phyloP scores from a whole-genome alignment of 2,113 vertebrate species.

The Nipponia nippon region DNA sequence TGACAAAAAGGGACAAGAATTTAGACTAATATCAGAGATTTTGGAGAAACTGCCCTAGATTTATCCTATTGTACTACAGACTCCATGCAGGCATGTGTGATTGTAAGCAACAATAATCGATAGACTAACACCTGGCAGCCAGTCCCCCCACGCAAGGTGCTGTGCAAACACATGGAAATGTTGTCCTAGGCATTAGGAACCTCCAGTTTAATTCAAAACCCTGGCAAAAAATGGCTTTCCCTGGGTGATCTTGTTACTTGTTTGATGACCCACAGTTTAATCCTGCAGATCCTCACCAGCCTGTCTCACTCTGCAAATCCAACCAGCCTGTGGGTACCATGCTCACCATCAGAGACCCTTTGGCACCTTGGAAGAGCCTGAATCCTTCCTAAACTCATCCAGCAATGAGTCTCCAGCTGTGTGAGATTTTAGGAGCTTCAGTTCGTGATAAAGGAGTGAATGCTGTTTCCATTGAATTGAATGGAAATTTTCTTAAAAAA shows the following conservation, averaged over 20 bases:
- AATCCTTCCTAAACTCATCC: background rate
- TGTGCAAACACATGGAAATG: background rate
- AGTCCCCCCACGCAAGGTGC: accelerated
- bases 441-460: background rate
- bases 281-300: background rate
- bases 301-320: background rate
- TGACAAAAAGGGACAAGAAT: background rate
- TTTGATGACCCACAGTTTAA: background rate
- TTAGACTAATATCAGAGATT: background rate
- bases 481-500: background rate
- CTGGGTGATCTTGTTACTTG: background rate
- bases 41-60: background rate
- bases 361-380: background rate
- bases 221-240: background rate
- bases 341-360: background rate
- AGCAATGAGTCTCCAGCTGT: background rate
- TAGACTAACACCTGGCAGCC: background rate
- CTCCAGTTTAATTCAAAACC: background rate
- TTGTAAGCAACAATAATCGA: background rate
- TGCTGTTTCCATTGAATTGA: background rate
- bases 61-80: background rate
- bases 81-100: background rate
- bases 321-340: background rate
- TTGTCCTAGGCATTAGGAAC: background rate
- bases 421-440: background rate